These are phyloP conservation scores for Neolamprologus tretocephalus DNA, from an alignment of 2,113 vertebrate genomes.

Conservation along the genomic window DNA sequence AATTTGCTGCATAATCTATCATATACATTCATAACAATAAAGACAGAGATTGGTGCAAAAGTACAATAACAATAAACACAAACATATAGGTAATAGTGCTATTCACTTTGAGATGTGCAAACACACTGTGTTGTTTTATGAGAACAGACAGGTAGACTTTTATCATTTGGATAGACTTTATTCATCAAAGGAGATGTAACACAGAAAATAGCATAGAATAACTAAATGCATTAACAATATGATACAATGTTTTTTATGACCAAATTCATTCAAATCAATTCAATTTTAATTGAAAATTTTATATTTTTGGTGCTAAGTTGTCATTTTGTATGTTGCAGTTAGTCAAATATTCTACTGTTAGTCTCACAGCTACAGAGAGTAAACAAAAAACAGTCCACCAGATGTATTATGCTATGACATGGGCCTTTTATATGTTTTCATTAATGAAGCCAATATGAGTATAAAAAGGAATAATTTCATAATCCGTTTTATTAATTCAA, in stretches of 20 bases:
- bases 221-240: background rate
- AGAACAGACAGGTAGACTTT: background rate
- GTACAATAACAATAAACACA: background rate
- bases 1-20: background rate
- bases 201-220: fast-evolving
- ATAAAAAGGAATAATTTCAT: background rate
- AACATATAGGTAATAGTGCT: fast-evolving
- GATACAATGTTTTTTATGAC: background rate
- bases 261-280: background rate
- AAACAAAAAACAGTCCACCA: background rate
- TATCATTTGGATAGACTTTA: fast-evolving
- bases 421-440: background rate
- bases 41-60: background rate
- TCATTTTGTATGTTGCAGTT: background rate
- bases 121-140: background rate
- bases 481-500: fast-evolving
- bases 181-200: background rate
- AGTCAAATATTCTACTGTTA: fast-evolving
- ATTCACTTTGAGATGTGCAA: background rate
- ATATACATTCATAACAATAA: background rate
- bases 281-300: background rate
- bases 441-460: background rate
- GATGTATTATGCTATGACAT: background rate
- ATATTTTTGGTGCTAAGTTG: background rate
- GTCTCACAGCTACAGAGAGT: background rate